phyloP scores from a whole-genome alignment of 2,888 invertebrate species.

The Cantharis lateralis region DNA sequence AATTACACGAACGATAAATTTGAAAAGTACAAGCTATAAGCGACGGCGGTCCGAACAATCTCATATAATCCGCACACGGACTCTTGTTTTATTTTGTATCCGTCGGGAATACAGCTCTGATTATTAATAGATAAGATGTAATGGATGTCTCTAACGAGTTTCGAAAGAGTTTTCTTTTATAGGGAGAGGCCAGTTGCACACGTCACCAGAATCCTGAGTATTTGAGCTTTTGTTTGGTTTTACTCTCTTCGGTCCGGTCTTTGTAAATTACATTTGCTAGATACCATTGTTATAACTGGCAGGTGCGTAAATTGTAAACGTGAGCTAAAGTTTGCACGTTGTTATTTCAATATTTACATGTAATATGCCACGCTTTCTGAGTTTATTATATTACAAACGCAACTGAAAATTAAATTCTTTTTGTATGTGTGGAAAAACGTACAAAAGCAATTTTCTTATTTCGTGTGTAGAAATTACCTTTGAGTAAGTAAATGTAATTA shows the following conservation, averaged over 20 bases:
- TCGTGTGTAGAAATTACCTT: conserved; percentile 26
- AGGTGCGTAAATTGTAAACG: conserved; percentile 39
- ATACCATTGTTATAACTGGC: conserved; percentile 37
- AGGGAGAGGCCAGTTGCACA: conserved; percentile 25
- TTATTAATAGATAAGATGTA: conserved; percentile 39
- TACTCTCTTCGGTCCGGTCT: conserved; percentile 24
- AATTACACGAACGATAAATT: conserved; percentile 33
- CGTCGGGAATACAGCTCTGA: conserved; percentile 31
- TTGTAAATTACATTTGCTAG: conserved; percentile 37
- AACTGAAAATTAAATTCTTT: conserved; percentile 32
- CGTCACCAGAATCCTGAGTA: conserved; percentile 34
- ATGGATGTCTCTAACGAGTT: conserved; percentile 40
- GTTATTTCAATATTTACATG: conserved; percentile 36
- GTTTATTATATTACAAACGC: conserved; percentile 27
- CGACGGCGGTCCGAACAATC: conserved; percentile 26
- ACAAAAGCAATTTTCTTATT: conserved; percentile 13
- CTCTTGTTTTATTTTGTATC: conserved; percentile 31
- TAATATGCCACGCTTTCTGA: conserved; percentile 20
- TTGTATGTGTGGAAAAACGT: conserved; percentile 12
- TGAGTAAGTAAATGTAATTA: conserved; percentile 28
- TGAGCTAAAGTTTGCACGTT: conserved; percentile 31
- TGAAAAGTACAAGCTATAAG: conserved; percentile 19
- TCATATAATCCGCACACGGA: conserved; percentile 28
- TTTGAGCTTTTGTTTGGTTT: conserved; percentile 32
- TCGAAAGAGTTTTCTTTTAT: conserved; percentile 39